Percentiles rank a stretch among this genome's conserved stretches.
Conservation (phyloP, 2,797 vertebrate genomes). For the Ciconia nigra region DNA sequence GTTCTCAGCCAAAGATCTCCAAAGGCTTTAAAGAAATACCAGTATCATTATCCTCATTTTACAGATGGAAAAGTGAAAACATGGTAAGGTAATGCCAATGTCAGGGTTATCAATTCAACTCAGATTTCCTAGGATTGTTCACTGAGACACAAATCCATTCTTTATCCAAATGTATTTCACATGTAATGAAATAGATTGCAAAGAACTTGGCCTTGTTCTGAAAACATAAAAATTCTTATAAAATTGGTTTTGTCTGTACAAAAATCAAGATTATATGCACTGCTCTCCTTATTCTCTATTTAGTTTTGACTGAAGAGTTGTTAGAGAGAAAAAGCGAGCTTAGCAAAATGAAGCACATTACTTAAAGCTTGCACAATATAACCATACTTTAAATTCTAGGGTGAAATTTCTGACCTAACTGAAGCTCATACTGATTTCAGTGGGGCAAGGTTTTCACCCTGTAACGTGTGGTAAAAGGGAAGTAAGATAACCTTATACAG, state of each 20-base stretch:
- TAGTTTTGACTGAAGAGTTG: not conserved
- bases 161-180: conserved; percentile 17
- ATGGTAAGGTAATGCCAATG: not conserved
- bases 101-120: not conserved
- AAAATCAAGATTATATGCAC: not conserved
- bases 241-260: not conserved
- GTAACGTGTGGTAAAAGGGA: not conserved
- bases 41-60: not conserved
- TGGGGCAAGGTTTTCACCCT: not conserved
- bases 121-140: not conserved
- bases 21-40: not conserved
- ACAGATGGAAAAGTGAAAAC: not conserved
- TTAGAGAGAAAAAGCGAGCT: not conserved
- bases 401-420: conserved; percentile 1
- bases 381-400: not conserved
- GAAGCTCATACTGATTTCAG: not conserved
- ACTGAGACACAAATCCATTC: not conserved
- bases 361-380: not conserved
- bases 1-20: not conserved
- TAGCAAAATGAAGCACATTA: not conserved
- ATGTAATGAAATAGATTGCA: not conserved
- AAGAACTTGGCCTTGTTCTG: not conserved
- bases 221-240: not conserved
- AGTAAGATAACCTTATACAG: not conserved
- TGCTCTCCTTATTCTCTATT: not conserved